Conservation (phyloP, 2,797 vertebrate species). For the Centroberyx gerrardi region DNA sequence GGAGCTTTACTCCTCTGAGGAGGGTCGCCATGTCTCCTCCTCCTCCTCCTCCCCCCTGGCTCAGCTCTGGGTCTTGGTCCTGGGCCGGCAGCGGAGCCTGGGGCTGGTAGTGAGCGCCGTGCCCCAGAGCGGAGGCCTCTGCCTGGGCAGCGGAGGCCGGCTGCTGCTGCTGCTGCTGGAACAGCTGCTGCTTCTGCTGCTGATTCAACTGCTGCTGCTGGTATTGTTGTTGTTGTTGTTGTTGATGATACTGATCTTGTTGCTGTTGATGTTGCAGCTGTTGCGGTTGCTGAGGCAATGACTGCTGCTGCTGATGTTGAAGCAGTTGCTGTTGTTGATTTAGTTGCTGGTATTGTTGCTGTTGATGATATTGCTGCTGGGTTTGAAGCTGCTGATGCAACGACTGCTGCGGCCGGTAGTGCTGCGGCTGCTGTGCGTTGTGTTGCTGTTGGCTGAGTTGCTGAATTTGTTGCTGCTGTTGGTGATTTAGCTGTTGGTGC, state of each 20-base stretch:
- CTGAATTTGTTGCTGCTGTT: constrained; percentile 6
- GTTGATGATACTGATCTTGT: neutral
- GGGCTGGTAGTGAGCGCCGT: constrained; percentile 37
- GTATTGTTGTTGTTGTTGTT: constrained; percentile 14
- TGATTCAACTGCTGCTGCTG: constrained; percentile 34
- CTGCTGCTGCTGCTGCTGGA: constrained; percentile 53
- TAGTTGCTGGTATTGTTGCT: constrained; percentile 15
- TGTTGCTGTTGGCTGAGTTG: constrained; percentile 31
- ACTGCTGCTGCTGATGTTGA: constrained; percentile 21
- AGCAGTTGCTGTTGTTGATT: constrained; percentile 20
- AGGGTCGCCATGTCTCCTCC: constrained; percentile 79
- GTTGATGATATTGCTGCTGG: constrained; percentile 8
- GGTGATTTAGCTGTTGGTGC: constrained; percentile 35
- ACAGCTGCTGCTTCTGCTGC: constrained; percentile 60
- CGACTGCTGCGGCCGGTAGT: constrained; percentile 9
- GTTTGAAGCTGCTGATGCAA: constrained; percentile 23
- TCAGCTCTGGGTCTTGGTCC: constrained; percentile 23
- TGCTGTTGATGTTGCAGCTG: constrained; percentile 7
- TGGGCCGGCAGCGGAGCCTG: constrained; percentile 38
- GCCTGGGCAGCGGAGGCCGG: constrained; percentile 12
- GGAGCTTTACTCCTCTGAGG: constrained; percentile 84
- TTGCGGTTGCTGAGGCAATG: constrained; percentile 2
- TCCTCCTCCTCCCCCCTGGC: neutral
- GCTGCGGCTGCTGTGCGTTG: constrained; percentile 29
- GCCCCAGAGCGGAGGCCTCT: constrained; percentile 25